Conservation (phyloP, 2,113 vertebrate genomes). For the Channa argus region DNA sequence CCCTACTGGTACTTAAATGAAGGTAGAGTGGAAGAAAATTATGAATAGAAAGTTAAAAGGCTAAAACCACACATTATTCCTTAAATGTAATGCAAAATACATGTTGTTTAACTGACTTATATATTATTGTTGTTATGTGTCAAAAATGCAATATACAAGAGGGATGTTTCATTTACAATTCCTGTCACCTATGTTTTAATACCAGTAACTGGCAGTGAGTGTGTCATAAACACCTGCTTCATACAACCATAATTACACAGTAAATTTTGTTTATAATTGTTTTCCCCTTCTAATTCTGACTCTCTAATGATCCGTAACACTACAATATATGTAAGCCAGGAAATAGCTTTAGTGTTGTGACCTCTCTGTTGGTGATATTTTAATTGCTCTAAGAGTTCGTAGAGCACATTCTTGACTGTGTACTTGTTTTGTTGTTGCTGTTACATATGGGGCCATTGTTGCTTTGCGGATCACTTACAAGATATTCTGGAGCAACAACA, state of each 20-base stretch:
- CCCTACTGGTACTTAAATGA: neutral
- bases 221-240: neutral
- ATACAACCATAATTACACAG: neutral
- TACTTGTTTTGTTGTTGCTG: neutral
- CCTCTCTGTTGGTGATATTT: neutral
- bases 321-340: neutral
- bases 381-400: neutral
- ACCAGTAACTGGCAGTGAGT: neutral
- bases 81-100: too few species aligned
- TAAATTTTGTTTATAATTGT: neutral
- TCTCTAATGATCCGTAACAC: neutral
- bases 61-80: neutral
- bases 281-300: neutral
- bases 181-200: neutral
- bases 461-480: neutral
- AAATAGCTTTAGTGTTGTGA: neutral
- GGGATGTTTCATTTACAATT: neutral
- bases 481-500: neutral
- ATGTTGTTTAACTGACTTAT: too few species aligned
- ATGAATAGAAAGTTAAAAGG: neutral
- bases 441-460: neutral
- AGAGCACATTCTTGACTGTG: neutral
- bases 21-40: neutral
- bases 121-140: too few species aligned
- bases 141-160: neutral